Percentiles rank a stretch among this genome's conserved stretches.
phyloP scores from a whole-genome alignment of 2,888 invertebrate species.

The Aradus depressus region DNA sequence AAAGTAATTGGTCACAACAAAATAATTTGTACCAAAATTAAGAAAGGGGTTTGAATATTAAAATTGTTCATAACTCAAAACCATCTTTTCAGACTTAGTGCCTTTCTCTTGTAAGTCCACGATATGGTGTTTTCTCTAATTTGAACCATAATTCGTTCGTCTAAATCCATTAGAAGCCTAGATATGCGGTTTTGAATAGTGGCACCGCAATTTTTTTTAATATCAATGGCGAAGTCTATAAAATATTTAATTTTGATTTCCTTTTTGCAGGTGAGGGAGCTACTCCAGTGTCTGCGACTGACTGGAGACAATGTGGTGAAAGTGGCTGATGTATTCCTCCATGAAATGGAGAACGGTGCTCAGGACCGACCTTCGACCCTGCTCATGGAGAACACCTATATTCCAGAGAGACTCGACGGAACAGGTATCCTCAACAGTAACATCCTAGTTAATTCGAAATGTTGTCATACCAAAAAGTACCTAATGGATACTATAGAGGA shows the following conservation, averaged over 20 bases:
- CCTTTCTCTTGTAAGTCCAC: no score
- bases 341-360: constrained; percentile 53
- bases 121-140: not conserved
- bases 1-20: no score
- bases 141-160: not conserved
- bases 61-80: no score
- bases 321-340: constrained; percentile 47
- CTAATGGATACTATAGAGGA: no score
- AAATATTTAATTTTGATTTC: not conserved
- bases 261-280: constrained; percentile 31
- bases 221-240: not conserved
- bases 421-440: constrained; percentile 46
- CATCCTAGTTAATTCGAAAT: no score
- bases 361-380: constrained; percentile 51
- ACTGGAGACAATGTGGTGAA: constrained; percentile 40
- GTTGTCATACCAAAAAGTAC: no score
- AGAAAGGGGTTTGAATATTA: no score
- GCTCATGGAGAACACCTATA: constrained; percentile 67
- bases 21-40: no score
- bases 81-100: no score
- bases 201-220: not conserved
- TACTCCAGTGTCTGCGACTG: constrained; percentile 35
- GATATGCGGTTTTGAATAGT: not conserved
- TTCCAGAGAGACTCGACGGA: constrained; percentile 59
- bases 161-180: not conserved